Conservation (phyloP, 2,113 vertebrate genomes). For the Chlamydotis undulata region DNA sequence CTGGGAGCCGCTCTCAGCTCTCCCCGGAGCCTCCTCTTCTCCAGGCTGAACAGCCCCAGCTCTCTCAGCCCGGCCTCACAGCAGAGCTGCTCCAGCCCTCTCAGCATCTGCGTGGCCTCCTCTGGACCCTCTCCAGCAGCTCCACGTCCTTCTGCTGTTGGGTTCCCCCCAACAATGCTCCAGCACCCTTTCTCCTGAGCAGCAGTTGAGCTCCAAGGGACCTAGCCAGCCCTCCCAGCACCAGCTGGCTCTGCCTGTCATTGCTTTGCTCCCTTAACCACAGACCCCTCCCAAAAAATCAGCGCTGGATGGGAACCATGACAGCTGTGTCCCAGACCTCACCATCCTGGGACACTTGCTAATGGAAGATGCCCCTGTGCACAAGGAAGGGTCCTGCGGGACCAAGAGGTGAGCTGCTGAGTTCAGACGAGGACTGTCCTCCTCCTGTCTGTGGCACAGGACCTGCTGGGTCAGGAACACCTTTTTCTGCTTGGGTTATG, state of each 20-base stretch:
- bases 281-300: neutral
- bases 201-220: neutral
- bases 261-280: neutral
- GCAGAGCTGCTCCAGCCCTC: too few relatives aligned
- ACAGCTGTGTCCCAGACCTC: neutral
- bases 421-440: neutral
- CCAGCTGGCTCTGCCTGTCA: too few relatives aligned
- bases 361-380: neutral
- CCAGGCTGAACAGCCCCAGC: too few relatives aligned
- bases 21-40: too few relatives aligned
- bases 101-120: too few relatives aligned
- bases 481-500: rapidly evolving
- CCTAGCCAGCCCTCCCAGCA: neutral
- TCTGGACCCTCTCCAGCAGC: too few relatives aligned
- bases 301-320: rapidly evolving
- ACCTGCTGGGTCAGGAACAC: neutral
- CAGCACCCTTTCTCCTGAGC: neutral
- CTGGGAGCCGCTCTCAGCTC: too few relatives aligned
- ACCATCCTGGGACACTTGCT: too few relatives aligned
- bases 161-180: too few relatives aligned
- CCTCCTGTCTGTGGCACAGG: neutral
- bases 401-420: neutral
- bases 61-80: too few relatives aligned
- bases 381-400: neutral
- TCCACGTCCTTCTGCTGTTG: too few relatives aligned